Percentiles rank a stretch among this genome's conserved stretches.
Evolutionary conservation across 2,797 vertebrate genomes (phyloP).

Genomic region (Allobates femoralis): DNA sequence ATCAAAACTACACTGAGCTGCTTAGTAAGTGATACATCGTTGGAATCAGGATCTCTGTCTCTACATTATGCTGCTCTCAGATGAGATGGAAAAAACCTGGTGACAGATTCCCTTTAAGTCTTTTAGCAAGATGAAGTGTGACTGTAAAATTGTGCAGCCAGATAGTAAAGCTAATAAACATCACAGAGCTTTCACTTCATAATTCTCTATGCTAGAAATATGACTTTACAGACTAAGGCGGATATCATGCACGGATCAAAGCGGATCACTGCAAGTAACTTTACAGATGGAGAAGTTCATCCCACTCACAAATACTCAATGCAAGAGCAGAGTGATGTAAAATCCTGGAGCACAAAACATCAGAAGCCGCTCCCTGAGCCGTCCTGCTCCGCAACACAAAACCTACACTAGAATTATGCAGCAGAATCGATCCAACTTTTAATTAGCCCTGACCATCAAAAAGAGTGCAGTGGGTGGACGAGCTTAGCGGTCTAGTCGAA

Average conservation of each 20-base stretch:
- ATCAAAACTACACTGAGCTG: no score
- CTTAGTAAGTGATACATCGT: no score
- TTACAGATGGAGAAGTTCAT: background rate
- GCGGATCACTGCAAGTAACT: background rate
- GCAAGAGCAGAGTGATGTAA: background rate
- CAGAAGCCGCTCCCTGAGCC: background rate
- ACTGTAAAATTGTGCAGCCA: background rate
- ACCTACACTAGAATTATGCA: conserved; percentile 48
- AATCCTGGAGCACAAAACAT: conserved; percentile 4
- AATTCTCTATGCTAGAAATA: background rate
- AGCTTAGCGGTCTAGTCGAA: background rate
- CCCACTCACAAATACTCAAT: background rate
- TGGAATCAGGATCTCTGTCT: no score
- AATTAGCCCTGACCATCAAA: conserved; percentile 50
- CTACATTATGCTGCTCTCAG: no score
- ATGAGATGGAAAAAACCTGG: no score
- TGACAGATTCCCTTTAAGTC: background rate
- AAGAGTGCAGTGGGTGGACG: conserved; percentile 14
- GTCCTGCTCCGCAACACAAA: conserved; percentile 34
- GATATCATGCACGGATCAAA: background rate
- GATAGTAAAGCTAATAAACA: background rate
- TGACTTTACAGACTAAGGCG: background rate
- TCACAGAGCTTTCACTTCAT: background rate
- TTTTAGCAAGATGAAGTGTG: background rate
- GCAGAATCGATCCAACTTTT: conserved; percentile 42